Evolutionary conservation across 1,140 invertebrate genomes (phyloP).

Genomic region (Macrobrachium nipponense): DNA sequence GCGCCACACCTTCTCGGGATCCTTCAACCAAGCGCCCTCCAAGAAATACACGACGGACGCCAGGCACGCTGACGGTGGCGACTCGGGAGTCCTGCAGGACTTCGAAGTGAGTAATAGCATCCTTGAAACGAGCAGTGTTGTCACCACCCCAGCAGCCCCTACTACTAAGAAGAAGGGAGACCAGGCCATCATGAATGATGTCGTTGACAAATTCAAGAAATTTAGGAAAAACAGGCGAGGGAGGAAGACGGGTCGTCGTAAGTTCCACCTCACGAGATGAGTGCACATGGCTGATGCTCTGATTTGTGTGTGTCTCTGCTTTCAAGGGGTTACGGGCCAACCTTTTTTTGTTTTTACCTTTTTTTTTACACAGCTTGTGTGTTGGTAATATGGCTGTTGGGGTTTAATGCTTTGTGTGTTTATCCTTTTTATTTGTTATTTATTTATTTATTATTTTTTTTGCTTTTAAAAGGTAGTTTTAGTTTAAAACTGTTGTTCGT

Average conservation of each 20-base stretch:
- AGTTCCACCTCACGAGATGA: conserved; percentile 18
- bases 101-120: conserved; percentile 42
- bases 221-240: conserved; percentile 56
- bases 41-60: not conserved
- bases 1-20: conserved; percentile 12
- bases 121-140: conserved; percentile 8
- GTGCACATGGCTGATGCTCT: not conserved
- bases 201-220: conserved; percentile 59
- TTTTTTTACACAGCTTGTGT: not conserved
- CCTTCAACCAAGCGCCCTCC: not conserved
- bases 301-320: not conserved
- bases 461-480: no score
- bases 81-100: conserved; percentile 7
- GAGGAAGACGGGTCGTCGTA: conserved; percentile 58
- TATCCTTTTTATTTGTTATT: no score
- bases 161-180: conserved; percentile 11
- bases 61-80: not conserved
- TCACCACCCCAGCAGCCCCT: not conserved
- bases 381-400: not conserved
- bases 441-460: no score
- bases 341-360: no score
- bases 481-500: no score
- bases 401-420: not conserved
- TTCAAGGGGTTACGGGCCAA: not conserved
- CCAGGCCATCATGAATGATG: conserved; percentile 39